Percentiles rank a stretch among this genome's conserved stretches.
phyloP scores from a whole-genome alignment of 2,113 vertebrate genomes.

The Todiramphus saurophagus region DNA sequence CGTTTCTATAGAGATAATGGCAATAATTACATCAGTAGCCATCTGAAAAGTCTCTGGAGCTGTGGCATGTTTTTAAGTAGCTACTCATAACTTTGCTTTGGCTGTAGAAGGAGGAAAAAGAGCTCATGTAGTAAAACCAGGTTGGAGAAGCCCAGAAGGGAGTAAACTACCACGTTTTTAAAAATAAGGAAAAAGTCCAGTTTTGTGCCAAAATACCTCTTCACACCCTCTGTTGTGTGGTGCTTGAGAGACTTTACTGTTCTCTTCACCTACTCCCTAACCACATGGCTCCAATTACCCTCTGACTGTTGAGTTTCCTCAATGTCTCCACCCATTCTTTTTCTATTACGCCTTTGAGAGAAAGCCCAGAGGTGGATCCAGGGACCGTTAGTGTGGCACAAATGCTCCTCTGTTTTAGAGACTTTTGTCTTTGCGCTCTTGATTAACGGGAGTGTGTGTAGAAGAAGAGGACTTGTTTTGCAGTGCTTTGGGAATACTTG shows the following conservation, averaged over 20 bases:
- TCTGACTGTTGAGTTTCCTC: conserved; percentile 20
- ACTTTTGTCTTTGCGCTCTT: not conserved
- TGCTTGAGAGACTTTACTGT: conserved; percentile 54
- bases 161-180: not conserved
- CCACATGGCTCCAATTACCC: conserved; percentile 54
- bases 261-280: conserved; percentile 45
- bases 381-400: not conserved
- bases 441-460: fast-evolving
- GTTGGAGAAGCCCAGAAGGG: not conserved
- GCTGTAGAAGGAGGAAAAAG: not conserved
- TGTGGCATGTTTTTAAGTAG: not conserved
- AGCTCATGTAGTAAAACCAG: not conserved
- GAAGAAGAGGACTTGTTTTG: not conserved
- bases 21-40: conserved; percentile 20
- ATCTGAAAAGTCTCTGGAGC: not conserved
- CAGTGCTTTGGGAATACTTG: not conserved
- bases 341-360: conserved; percentile 47
- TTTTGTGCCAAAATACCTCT: conserved; percentile 27
- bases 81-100: not conserved
- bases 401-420: conserved; percentile 25
- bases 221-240: conserved; percentile 20
- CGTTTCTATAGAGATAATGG: not conserved
- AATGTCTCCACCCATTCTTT: conserved; percentile 52
- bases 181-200: not conserved
- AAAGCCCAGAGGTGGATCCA: conserved; percentile 35